These are phyloP conservation scores for Chymomyza fuscimana DNA, from an alignment of 2,888 invertebrate genomes.

Conservation along the genomic window DNA sequence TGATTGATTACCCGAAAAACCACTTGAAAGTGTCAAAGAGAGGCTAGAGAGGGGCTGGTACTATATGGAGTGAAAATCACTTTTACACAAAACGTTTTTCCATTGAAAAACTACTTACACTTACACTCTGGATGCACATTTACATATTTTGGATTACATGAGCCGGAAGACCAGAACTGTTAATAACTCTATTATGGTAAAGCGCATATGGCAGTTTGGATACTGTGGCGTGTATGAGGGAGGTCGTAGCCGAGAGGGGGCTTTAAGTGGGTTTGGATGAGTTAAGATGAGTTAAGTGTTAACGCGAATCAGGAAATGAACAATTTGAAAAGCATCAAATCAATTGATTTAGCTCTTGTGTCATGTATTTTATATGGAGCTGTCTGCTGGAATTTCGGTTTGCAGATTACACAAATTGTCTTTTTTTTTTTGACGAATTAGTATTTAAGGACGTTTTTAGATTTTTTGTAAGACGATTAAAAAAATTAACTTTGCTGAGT, in stretches of 20 bases:
- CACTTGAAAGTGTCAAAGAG: conserved; percentile 65
- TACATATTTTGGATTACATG: background rate
- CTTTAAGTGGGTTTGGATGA: conserved; percentile 6
- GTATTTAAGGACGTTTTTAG: no score
- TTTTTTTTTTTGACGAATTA: no score
- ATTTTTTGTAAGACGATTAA: no score
- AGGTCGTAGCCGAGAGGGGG: conserved; percentile 10
- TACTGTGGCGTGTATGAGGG: background rate
- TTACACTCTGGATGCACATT: conserved; percentile 24
- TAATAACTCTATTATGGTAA: conserved; percentile 48
- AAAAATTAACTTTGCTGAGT: no score
- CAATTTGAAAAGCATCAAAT: background rate
- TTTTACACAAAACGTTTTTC: conserved; percentile 53
- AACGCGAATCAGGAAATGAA: background rate
- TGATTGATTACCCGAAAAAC: conserved; percentile 71
- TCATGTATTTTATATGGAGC: background rate
- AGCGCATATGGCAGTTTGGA: background rate
- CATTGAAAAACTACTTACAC: conserved; percentile 65
- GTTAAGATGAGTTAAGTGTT: conserved; percentile 7
- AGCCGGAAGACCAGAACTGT: conserved; percentile 10
- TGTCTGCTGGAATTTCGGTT: background rate
- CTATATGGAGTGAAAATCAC: conserved; percentile 66
- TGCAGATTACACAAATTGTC: background rate
- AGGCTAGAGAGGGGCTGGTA: conserved; percentile 6
- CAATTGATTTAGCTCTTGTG: background rate